Evolutionary conservation across 2,797 vertebrate species (phyloP), one percentile per base, ranked within the genome.

Genomic region (Telmatherina bonti): DNA sequence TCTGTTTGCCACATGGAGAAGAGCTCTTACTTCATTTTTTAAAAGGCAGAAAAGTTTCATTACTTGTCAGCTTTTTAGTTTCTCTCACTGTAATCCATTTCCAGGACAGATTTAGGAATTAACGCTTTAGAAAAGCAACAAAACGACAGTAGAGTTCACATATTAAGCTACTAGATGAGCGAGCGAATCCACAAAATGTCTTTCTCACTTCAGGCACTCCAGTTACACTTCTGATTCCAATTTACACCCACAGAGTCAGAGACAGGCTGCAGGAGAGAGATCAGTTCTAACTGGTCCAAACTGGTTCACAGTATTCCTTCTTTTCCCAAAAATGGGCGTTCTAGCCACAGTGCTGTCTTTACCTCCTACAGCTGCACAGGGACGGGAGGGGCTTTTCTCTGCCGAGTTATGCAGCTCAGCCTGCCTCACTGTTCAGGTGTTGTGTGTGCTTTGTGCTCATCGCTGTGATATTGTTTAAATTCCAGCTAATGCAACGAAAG

Each of bases 401-500:
- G 55, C 70, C 45, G 56, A 47, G 35, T 45, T 55, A 4, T 56
- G 47, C n/a, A 31, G 1, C 16, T 67, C 29, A 26, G 11, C 33
- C 27, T 64, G 41, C 15, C 38, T 53, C 26, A 33, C 7, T 16
- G 15, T 30, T 13, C 4, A 33, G 49, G 36, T 64, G 36, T 66
- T 49, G 5, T 43, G 10, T 54, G 20, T 54, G 45, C 8, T 64
- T 0, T 68, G 60, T 66, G 1, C 49, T 76, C 52, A 64, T 51
- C 62, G 11, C 58, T 75, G 24, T 72, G 6, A 67, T 27, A 70
- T 72, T 83, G 16, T 79, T 27, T 29, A 30, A 76, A 49, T 68
- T 15, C 2, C 65, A 94, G 95, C 70, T 60, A 95, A 95, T 16
- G 8, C 33, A 20, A 93, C 95, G 24, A 53, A 62, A 41, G 90